Conservation (phyloP, 2,113 vertebrate species). For the Chaetops frenatus region DNA sequence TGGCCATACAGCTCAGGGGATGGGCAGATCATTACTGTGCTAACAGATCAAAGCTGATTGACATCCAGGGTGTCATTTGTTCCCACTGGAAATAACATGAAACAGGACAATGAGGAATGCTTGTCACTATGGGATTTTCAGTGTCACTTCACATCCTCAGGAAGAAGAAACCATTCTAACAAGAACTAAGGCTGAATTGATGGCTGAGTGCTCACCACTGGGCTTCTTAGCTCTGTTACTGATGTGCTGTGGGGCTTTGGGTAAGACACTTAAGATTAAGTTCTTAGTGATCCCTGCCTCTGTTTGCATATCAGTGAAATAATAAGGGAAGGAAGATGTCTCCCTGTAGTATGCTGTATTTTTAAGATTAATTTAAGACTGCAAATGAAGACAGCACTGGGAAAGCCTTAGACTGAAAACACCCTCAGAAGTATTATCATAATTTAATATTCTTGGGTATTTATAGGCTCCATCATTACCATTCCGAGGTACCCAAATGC, state of each 20-base stretch:
- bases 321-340: not conserved
- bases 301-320: not conserved
- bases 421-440: not conserved
- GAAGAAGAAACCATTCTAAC: not conserved
- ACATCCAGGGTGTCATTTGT: not conserved
- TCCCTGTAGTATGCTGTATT: not conserved
- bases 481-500: not conserved
- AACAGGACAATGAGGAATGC: not conserved
- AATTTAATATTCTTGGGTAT: not conserved
- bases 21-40: not conserved
- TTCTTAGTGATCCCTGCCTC: not conserved
- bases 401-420: not conserved
- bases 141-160: not conserved
- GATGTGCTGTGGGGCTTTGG: not conserved
- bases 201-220: not conserved
- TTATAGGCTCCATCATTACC: not conserved
- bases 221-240: not conserved
- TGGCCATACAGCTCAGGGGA: not conserved
- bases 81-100: not conserved
- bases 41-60: not conserved
- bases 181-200: not conserved
- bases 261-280: not conserved
- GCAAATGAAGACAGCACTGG: not conserved
- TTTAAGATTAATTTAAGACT: slow-evolving; percentile 12
- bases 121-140: not conserved